Percentiles rank a stretch among this genome's conserved stretches.
phyloP scores from a whole-genome alignment of 1,140 invertebrate species.

The Thalassaphorura encarpata region DNA sequence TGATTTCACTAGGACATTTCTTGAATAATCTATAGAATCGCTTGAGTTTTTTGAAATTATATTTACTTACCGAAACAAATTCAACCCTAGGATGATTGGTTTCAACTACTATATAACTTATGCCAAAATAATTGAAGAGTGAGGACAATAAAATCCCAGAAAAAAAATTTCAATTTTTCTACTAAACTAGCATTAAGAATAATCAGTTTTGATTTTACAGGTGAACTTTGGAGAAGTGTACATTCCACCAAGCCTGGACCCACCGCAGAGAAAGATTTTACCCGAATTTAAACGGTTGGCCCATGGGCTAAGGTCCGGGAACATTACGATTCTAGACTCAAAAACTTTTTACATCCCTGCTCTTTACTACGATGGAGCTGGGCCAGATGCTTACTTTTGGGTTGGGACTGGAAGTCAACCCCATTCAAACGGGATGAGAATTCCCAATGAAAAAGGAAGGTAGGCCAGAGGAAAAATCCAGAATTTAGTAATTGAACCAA shows the following conservation, averaged over 20 bases:
- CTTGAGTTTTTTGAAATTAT: too few species aligned
- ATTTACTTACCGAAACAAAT: too few species aligned
- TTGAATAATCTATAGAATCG: too few species aligned
- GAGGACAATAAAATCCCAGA: too few species aligned
- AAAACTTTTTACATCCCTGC: constrained; percentile 89
- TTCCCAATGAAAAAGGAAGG: constrained; percentile 70
- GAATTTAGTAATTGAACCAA: too few species aligned
- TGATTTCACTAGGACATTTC: too few species aligned
- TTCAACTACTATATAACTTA: too few species aligned
- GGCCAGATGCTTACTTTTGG: constrained; percentile 86
- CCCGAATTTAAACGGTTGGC: constrained; percentile 75
- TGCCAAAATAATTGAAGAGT: too few species aligned
- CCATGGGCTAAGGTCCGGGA: constrained; percentile 76
- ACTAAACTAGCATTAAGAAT: too few species aligned
- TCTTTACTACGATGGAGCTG: constrained; percentile 79
- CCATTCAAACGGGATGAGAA: constrained; percentile 69
- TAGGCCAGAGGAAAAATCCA: constrained; percentile 32
- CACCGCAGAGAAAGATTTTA: constrained; percentile 57
- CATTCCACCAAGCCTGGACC: constrained; percentile 60
- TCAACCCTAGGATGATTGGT: too few species aligned
- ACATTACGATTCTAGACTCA: constrained; percentile 79
- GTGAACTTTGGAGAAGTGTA: constrained; percentile 75
- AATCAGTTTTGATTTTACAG: constrained; percentile 43
- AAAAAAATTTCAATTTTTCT: too few species aligned
- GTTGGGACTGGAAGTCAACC: constrained; percentile 76